Conservation (phyloP, 2,888 invertebrate species). For the Proisotoma minuta region DNA sequence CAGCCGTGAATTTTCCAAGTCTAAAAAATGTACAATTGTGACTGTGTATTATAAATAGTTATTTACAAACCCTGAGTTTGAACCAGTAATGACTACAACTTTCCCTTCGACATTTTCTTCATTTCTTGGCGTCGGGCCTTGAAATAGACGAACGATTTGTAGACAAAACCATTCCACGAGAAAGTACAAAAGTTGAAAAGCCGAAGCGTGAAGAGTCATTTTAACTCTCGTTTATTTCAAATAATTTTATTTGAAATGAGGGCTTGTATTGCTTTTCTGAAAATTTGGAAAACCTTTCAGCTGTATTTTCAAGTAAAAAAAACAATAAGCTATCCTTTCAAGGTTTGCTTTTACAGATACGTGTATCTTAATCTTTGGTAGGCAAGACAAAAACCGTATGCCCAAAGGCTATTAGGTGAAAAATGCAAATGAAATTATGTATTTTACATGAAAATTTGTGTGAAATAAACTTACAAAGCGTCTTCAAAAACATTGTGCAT, state of each 20-base stretch:
- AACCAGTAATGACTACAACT: slow-evolving; percentile 32
- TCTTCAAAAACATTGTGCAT: too few relatives aligned
- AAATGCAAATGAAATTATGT: too few relatives aligned
- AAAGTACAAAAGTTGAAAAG: slow-evolving; percentile 21
- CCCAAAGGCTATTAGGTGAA: too few relatives aligned
- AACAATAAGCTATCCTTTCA: too few relatives aligned
- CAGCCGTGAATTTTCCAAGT: slow-evolving; percentile 28
- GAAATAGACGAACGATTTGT: slow-evolving; percentile 19
- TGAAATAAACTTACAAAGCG: too few relatives aligned
- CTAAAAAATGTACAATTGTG: slow-evolving; percentile 1
- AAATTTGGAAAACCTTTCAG: too few relatives aligned
- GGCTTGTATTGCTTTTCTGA: not conserved
- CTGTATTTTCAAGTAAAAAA: too few relatives aligned
- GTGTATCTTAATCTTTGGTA: too few relatives aligned
- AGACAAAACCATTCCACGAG: slow-evolving; percentile 26
- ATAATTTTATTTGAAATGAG: not conserved
- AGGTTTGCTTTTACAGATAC: too few relatives aligned
- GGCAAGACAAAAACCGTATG: too few relatives aligned
- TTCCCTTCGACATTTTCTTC: slow-evolving; percentile 31
- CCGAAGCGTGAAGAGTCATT: slow-evolving; percentile 24
- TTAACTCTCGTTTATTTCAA: not conserved
- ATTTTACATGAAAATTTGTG: too few relatives aligned
- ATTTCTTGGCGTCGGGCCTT: slow-evolving; percentile 13
- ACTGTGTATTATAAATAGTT: not conserved
- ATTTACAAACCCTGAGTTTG: slow-evolving; percentile 21